Base-by-base conservation (phyloP, 2,888 invertebrate species). In the Volucella inflata region DNA sequence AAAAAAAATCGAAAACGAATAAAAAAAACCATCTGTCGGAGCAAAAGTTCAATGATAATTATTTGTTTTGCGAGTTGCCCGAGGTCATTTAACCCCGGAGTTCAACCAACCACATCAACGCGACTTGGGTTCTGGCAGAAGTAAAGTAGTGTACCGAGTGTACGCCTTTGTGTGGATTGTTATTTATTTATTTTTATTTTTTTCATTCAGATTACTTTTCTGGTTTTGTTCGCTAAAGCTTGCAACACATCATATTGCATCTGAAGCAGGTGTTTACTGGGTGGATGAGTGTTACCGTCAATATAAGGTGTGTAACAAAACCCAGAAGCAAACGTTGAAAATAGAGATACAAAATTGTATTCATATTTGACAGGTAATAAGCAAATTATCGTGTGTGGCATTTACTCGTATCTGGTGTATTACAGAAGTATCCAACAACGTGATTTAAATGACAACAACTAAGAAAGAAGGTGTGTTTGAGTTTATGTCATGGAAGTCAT, bases 41-140 rank as follows among this genome's bases (percentile, higher is more conserved):
- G 80, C 84, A 71, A 84, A 75, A 80, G 76, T 85, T 85, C 85
- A 85, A 80, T 85, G 81, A 85, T 85, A 85, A 85, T 81, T 85
- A 85, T 85, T 85, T 85, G 85, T 85, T 85, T 85, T 85, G 85
- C 80, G 72, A 85, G 76, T 77, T 72, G 72, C 85, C 76, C 85
- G 85, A 85, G 85, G 85, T 85, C 81, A 81, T 85, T 85, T 85
- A 85, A 85, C 85, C 85, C 85, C 85, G 72, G 81, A 77, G 85
- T 85, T 85, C 85, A 85, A 85, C 55, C 84, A 80, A 67, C 76
- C 36, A 10, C 46, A 62, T 65, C 72, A 71, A 30, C 59, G 67
- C 67, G 68, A 62, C 67, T 40, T 14, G 14, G 40, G 17, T 21
- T 53, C 46, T 10, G 62, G 50, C 17, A 30, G 16, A 17, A 50